These are phyloP conservation scores for Heterodera filipjevi DNA, from an alignment of 2,888 invertebrate genomes.

Conservation along the genomic window DNA sequence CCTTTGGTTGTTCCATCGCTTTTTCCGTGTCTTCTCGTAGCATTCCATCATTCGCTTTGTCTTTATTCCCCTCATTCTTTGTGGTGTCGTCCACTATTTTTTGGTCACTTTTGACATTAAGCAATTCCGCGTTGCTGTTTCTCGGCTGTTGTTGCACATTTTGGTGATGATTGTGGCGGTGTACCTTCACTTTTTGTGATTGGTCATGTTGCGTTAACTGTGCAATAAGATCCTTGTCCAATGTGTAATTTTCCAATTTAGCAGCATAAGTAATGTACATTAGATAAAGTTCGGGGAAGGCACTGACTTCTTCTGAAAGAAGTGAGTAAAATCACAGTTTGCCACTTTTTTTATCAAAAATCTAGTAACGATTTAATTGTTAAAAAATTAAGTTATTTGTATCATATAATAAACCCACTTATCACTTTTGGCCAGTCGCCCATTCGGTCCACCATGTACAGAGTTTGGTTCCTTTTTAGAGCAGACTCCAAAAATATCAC, in stretches of 20 bases:
- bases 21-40: neutral
- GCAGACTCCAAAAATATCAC: slow-evolving; percentile 35
- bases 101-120: neutral
- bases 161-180: neutral
- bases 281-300: slow-evolving; percentile 36
- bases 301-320: slow-evolving; percentile 33
- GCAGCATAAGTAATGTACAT: slow-evolving; percentile 36
- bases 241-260: slow-evolving; percentile 8
- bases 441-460: slow-evolving; percentile 29
- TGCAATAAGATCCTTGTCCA: slow-evolving; percentile 20
- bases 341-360: no score
- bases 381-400: neutral
- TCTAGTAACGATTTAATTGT: no score
- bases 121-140: neutral
- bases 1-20: neutral
- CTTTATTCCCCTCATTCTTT: neutral
- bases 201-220: neutral
- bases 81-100: neutral
- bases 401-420: neutral
- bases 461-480: slow-evolving; percentile 36
- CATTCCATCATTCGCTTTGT: neutral
- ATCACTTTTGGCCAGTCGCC: slow-evolving; percentile 18
- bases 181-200: neutral
- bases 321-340: no score
- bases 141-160: neutral